Conservation (phyloP, 2,797 vertebrate species). For the Melanotaenia boesemani region DNA sequence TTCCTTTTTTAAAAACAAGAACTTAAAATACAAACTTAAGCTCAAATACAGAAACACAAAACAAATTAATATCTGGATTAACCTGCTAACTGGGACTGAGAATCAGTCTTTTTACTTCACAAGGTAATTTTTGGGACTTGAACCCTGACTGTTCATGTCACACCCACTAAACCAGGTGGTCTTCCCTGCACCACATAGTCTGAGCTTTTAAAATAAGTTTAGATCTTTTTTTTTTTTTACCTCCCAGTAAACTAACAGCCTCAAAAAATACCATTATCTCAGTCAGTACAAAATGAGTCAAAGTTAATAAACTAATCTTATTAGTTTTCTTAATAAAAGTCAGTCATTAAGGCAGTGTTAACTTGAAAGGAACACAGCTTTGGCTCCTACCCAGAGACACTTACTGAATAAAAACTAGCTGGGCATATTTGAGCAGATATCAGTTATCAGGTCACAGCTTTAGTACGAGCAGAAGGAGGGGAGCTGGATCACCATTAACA, state of each 20-base stretch:
- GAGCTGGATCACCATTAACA: slow-evolving; percentile 11
- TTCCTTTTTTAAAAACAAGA: not conserved
- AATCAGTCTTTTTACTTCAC: not conserved
- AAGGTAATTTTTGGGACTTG: not conserved
- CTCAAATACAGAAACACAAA: slow-evolving; percentile 12
- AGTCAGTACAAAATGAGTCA: slow-evolving; percentile 18
- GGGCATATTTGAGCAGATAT: slow-evolving; percentile 38
- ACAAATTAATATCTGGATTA: not conserved
- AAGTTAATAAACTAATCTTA: slow-evolving; percentile 4
- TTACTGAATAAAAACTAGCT: slow-evolving; percentile 28
- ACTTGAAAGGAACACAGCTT: slow-evolving; percentile 42
- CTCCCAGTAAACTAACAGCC: not conserved
- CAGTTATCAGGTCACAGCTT: slow-evolving; percentile 46
- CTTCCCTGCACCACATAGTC: not conserved
- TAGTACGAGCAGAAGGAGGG: slow-evolving; percentile 38
- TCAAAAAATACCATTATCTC: slow-evolving; percentile 6
- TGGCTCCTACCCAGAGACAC: slow-evolving; percentile 55
- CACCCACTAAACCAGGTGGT: not conserved
- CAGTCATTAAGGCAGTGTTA: slow-evolving; percentile 74
- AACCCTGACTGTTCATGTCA: not conserved
- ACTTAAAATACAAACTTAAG: slow-evolving; percentile 25
- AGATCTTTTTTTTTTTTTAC: not conserved
- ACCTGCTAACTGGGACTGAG: slow-evolving; percentile 6
- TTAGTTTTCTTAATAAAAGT: slow-evolving; percentile 50
- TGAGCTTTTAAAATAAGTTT: slow-evolving; percentile 9